These are phyloP conservation scores for Ptiloglossa arizonensis DNA, from an alignment of 1,140 invertebrate genomes.

Conservation along the genomic window DNA sequence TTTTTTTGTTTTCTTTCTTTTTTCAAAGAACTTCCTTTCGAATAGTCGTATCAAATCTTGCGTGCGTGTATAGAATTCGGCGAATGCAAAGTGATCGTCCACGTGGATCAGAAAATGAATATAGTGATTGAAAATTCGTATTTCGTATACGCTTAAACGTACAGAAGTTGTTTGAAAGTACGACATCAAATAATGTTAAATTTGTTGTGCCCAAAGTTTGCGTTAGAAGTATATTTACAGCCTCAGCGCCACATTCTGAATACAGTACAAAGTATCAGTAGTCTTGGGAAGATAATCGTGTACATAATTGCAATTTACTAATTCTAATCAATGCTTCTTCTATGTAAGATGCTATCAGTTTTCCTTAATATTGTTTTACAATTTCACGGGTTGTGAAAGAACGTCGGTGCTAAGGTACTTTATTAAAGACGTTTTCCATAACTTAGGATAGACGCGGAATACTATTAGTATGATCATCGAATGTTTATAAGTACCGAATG, in stretches of 20 bases:
- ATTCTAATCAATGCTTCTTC: slow-evolving; percentile 20
- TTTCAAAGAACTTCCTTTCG: not conserved
- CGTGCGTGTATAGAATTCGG: not conserved
- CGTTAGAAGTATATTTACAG: not conserved
- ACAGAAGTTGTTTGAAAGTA: not conserved
- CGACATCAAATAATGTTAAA: not conserved
- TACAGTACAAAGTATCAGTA: slow-evolving; percentile 40
- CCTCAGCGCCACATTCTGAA: slow-evolving; percentile 24
- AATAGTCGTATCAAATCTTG: not conserved
- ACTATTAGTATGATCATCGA: not conserved
- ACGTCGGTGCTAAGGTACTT: not conserved
- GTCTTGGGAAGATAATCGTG: slow-evolving; percentile 9
- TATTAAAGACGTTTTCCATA: not conserved
- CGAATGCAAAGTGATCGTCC: not conserved
- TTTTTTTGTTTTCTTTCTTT: no score
- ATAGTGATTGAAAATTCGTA: not conserved
- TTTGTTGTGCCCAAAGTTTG: not conserved
- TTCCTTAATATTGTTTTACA: not conserved
- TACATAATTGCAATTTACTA: slow-evolving; percentile 34
- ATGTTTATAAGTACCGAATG: slow-evolving; percentile 20
- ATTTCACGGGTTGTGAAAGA: not conserved
- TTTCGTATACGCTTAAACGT: not conserved
- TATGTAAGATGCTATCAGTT: slow-evolving; percentile 5
- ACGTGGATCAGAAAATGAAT: not conserved
- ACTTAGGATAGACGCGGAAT: slow-evolving; percentile 9